Evolutionary conservation across 2,797 vertebrate species (phyloP).

Genomic region (Mionectes olivaceus): DNA sequence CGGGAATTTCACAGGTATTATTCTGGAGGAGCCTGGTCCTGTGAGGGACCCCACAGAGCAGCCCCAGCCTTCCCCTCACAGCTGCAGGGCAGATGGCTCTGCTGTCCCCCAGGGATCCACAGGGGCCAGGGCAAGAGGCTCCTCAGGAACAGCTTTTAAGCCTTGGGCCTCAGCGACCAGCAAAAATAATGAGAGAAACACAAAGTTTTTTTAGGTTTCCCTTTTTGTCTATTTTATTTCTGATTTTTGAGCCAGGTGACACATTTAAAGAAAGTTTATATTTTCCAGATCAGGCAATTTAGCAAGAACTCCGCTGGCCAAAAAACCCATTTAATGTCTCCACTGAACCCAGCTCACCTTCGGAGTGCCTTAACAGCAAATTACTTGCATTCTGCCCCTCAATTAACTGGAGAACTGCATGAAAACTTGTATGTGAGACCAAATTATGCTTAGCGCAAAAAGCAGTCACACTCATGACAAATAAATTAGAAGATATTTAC

Average conservation of each 20-base stretch:
- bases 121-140: neutral
- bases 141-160: neutral
- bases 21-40: neutral
- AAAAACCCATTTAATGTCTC: neutral
- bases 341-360: neutral
- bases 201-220: neutral
- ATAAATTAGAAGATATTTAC: neutral
- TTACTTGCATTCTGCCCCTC: neutral
- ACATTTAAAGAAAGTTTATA: neutral
- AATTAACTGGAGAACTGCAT: neutral
- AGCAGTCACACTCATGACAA: neutral
- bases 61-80: constrained; percentile 41
- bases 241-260: neutral
- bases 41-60: neutral
- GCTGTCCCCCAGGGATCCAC: neutral
- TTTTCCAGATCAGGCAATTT: neutral
- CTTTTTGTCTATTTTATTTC: neutral
- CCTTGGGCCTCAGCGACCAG: neutral
- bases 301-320: neutral
- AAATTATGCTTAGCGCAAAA: neutral
- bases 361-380: neutral
- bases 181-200: neutral
- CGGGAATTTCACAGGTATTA: neutral
- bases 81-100: neutral
- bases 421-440: neutral